Conservation (phyloP, 2,113 vertebrate genomes). For the Actenoides lindsayi region DNA sequence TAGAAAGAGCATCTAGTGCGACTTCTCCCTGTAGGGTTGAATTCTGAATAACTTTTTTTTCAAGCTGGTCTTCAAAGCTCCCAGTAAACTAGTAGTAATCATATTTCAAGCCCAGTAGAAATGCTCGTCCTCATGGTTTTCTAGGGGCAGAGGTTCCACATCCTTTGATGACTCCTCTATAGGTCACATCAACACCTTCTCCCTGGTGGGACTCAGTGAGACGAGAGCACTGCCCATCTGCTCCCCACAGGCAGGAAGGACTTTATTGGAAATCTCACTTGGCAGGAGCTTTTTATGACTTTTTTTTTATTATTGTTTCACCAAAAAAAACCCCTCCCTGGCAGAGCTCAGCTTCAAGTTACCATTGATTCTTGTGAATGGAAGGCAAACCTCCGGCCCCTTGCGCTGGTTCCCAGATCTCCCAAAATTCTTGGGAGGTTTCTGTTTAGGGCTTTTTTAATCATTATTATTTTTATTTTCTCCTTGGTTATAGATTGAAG, state of each 20-base stretch:
- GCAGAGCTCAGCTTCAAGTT: neutral
- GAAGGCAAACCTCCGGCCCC: neutral
- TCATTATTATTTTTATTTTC: neutral
- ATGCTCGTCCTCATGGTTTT: neutral
- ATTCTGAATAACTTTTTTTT: neutral
- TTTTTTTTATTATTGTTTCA: neutral
- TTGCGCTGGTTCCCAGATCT: neutral
- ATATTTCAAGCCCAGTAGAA: accelerated
- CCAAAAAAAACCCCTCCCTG: too few relatives aligned
- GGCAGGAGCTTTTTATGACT: neutral
- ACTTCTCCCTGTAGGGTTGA: neutral
- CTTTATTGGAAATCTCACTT: neutral
- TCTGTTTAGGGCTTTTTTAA: neutral
- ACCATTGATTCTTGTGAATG: too few relatives aligned
- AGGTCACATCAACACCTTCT: neutral
- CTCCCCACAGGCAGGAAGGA: neutral
- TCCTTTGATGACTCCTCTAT: neutral
- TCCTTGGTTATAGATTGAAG: neutral
- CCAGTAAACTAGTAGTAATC: neutral
- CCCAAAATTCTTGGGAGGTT: neutral
- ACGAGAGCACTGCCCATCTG: neutral
- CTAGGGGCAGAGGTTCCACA: neutral
- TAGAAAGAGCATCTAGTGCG: too few relatives aligned
- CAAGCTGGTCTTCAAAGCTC: neutral
- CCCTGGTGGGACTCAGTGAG: neutral